phyloP scores from a whole-genome alignment of 2,888 invertebrate genomes.

The Macaria liturata region DNA sequence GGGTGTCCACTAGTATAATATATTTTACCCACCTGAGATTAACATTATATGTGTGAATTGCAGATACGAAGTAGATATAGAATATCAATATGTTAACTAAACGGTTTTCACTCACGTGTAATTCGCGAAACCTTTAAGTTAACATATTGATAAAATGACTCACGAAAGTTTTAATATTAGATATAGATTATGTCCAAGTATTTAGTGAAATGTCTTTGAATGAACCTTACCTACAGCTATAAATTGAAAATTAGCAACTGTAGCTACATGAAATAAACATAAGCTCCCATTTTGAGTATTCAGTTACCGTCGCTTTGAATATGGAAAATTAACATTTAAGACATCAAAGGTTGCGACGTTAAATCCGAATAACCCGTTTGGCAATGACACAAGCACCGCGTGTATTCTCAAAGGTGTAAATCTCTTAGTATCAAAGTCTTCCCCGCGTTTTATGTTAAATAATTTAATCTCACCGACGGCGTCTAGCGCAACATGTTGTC shows the following conservation, averaged over 20 bases:
- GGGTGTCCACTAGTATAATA: too few relatives aligned
- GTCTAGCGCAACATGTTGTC: conserved; percentile 61
- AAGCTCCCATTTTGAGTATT: conserved; percentile 25
- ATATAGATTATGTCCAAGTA: too few relatives aligned
- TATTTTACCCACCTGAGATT: too few relatives aligned
- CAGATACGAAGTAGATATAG: too few relatives aligned
- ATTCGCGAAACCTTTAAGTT: too few relatives aligned
- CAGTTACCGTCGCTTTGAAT: conserved; percentile 40
- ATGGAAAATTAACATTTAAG: conserved; percentile 30
- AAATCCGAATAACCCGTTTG: conserved; percentile 49
- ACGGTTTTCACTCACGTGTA: too few relatives aligned
- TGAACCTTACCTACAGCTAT: background rate
- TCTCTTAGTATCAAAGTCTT: conserved; percentile 61
- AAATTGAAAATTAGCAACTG: background rate
- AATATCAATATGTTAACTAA: too few relatives aligned
- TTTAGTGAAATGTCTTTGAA: too few relatives aligned
- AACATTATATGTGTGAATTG: too few relatives aligned
- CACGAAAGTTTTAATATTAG: too few relatives aligned
- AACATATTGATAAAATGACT: too few relatives aligned
- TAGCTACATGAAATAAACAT: conserved; percentile 15
- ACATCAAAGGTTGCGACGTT: conserved; percentile 51
- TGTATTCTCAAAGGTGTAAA: conserved; percentile 55
- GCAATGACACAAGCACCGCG: conserved; percentile 52
- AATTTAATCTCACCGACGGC: conserved; percentile 64
- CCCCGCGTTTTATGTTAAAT: conserved; percentile 63